These are phyloP conservation scores for Marcusenius ussheri DNA, from an alignment of 2,113 vertebrate species.

Conservation along the genomic window DNA sequence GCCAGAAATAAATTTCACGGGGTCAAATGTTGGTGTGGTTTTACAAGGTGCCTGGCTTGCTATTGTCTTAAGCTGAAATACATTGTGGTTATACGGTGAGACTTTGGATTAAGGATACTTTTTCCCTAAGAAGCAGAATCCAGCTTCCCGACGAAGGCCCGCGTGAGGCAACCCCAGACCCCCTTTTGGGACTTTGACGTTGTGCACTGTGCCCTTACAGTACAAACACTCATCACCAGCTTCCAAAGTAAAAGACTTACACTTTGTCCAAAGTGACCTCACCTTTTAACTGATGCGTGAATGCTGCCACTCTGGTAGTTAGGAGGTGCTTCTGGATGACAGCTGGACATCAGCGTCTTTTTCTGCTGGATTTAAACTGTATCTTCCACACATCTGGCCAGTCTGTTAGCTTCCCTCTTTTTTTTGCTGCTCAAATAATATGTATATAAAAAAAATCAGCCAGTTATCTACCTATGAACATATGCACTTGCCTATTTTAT, in stretches of 20 bases:
- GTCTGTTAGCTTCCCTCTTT: neutral
- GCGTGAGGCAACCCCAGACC: neutral
- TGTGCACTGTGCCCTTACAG: neutral
- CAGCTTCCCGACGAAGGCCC: neutral
- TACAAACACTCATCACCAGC: neutral
- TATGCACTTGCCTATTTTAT: neutral
- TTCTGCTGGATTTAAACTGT: neutral
- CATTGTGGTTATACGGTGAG: neutral
- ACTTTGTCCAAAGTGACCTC: neutral
- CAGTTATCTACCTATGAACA: neutral
- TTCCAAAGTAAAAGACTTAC: neutral
- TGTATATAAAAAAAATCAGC: neutral
- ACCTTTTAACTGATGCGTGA: neutral
- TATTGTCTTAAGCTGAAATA: neutral
- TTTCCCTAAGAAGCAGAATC: neutral
- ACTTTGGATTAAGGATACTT: neutral
- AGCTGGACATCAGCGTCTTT: neutral
- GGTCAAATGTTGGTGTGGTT: neutral
- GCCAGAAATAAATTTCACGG: neutral
- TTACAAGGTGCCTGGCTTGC: neutral
- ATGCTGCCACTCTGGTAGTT: neutral
- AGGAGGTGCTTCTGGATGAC: neutral
- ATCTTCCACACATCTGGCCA: neutral
- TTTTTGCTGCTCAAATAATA: neutral
- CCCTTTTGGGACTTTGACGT: neutral